A percentile compares a stretch with the other conserved stretches of the same genome.
Conservation (phyloP, 2,888 invertebrate genomes). For the Caenorhabditis sulstoni region DNA sequence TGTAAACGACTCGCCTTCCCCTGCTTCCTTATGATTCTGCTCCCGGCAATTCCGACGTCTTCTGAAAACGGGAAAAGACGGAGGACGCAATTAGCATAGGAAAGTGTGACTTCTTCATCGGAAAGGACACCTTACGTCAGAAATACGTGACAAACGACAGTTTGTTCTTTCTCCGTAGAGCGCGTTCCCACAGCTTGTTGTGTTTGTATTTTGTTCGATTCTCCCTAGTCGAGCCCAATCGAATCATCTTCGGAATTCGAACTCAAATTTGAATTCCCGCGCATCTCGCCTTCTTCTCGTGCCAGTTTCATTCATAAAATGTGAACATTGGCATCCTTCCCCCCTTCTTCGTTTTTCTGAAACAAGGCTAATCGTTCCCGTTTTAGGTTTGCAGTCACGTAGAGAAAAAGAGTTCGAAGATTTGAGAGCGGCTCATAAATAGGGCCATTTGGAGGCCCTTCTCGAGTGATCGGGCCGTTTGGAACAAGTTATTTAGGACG, state of each 20-base stretch:
- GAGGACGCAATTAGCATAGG: slow-evolving; percentile 13
- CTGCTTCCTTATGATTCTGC: neutral
- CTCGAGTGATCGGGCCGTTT: too few species aligned
- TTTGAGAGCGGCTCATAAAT: neutral
- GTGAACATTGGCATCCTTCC: neutral
- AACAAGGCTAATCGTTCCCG: slow-evolving; percentile 13
- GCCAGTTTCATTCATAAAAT: too few species aligned
- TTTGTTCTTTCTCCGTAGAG: neutral
- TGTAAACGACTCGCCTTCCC: neutral
- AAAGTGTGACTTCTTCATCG: neutral
- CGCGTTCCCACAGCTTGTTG: neutral
- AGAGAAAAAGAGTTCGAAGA: too few species aligned
- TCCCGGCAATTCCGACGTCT: slow-evolving; percentile 3
- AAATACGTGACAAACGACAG: slow-evolving; percentile 7
- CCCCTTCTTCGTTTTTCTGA: slow-evolving; percentile 4
- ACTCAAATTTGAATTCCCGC: too few species aligned
- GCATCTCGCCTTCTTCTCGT: neutral
- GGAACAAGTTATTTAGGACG: too few species aligned
- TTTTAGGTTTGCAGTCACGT: neutral
- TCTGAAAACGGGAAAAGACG: neutral
- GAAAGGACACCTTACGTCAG: slow-evolving; percentile 28
- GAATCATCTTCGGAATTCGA: neutral
- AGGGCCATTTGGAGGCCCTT: too few species aligned
- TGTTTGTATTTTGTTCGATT: neutral
- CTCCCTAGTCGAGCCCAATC: neutral